These are phyloP conservation scores for Achroia grisella DNA, from an alignment of 1,140 invertebrate genomes.

Conservation along the genomic window DNA sequence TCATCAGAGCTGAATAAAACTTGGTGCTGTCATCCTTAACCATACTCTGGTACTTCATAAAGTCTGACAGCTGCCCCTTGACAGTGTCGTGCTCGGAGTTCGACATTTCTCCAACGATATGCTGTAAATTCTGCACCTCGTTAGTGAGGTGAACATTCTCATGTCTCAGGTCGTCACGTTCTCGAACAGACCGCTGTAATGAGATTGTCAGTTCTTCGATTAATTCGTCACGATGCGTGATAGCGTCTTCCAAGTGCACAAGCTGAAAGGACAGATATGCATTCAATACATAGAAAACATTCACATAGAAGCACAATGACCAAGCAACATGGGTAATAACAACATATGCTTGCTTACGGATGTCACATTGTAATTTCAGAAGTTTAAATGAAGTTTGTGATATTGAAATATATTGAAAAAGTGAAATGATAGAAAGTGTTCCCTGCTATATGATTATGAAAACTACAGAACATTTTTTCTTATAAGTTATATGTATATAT, in stretches of 20 bases:
- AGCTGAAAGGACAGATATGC: constrained; percentile 72
- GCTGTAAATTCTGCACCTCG: constrained; percentile 77
- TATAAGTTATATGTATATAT: too few relatives aligned
- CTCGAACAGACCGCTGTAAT: constrained; percentile 74
- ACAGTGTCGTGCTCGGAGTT: constrained; percentile 64
- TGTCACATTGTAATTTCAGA: too few relatives aligned
- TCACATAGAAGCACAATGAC: constrained; percentile 14
- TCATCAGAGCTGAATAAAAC: constrained; percentile 57
- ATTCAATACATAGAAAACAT: constrained; percentile 26
- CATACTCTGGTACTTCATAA: constrained; percentile 62
- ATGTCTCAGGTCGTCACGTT: constrained; percentile 75
- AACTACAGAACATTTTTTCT: too few relatives aligned
- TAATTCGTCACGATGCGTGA: constrained; percentile 74
- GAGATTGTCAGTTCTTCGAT: constrained; percentile 77
- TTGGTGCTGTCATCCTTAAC: constrained; percentile 58
- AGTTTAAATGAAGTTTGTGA: too few relatives aligned
- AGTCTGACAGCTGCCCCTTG: constrained; percentile 58
- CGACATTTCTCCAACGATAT: constrained; percentile 73
- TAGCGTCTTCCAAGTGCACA: constrained; percentile 75
- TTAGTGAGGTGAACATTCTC: constrained; percentile 76
- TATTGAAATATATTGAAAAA: too few relatives aligned
- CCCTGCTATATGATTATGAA: too few relatives aligned
- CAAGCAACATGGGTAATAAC: constrained; percentile 3
- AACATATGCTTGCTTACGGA: constrained; percentile 3
- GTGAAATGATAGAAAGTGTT: too few relatives aligned